Conservation (phyloP, 1,140 invertebrate genomes). For the Eupristina koningsbergeri region DNA sequence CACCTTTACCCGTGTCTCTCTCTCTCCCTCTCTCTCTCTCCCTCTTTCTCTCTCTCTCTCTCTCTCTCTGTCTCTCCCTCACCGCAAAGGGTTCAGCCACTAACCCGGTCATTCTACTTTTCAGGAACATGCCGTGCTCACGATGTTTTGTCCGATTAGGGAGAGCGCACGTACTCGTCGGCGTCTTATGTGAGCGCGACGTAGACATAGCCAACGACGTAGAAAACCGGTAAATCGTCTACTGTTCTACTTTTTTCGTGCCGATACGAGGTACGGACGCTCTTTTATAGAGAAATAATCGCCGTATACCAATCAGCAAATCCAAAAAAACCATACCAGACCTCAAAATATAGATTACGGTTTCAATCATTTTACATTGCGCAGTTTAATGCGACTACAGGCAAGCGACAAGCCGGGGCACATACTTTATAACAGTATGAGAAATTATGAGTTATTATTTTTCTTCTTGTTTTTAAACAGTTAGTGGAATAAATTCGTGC, state of each 20-base stretch:
- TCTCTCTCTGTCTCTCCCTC: not conserved
- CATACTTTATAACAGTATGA: not conserved
- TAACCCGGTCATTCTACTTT: slow-evolving; percentile 56
- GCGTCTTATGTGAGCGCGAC: not conserved
- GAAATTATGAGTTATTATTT: not conserved
- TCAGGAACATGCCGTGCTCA: not conserved
- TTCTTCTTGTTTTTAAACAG: not conserved
- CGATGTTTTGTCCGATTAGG: slow-evolving; percentile 47
- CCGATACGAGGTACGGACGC: not conserved
- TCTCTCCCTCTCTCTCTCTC: not conserved
- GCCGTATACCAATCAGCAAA: slow-evolving; percentile 3
- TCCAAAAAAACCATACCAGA: not conserved
- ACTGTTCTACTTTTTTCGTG: slow-evolving; percentile 26
- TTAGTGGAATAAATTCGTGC: not conserved
- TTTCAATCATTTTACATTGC: slow-evolving; percentile 3
- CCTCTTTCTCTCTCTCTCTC: not conserved
- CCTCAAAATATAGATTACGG: not conserved
- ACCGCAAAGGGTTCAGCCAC: slow-evolving; percentile 6
- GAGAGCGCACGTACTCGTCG: slow-evolving; percentile 13
- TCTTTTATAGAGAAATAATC: slow-evolving; percentile 29
- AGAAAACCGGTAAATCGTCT: slow-evolving; percentile 39
- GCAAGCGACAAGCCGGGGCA: not conserved
- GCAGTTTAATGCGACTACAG: not conserved
- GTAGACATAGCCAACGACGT: not conserved
- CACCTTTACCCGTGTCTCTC: not conserved